Base-by-base conservation (phyloP, 2,113 vertebrate species). In the Sminthopsis crassicaudata region DNA sequence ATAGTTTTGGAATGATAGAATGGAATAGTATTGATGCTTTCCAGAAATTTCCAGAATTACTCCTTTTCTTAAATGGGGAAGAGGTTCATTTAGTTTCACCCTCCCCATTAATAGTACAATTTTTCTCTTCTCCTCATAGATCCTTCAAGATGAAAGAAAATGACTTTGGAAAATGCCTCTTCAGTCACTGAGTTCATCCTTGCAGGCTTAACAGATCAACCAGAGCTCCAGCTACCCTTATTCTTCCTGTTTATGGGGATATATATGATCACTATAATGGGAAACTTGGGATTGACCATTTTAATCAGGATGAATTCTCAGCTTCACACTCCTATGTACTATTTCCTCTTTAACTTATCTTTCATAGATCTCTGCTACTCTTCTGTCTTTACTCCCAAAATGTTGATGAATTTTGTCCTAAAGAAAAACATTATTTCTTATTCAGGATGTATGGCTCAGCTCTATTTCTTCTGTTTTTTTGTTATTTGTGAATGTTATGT, bases 311-410 rank as follows among this genome's bases (percentile, higher is more conserved):
- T 96, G 53, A 96, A 93, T 93, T 90, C 95, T 25, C 94, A 55
- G 2, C 97, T 97, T 94, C 94, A 96, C 14, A 96, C 94, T 2
- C 96, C 97, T 12, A 96, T 97, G 96, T 97, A 95, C 42, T 96
- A 96, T 90, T 97, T 97, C 30, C 96, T 97, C 36, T 96, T 96
- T 90, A 97, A 97, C 36, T 96, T 98, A 57, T 96, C 95, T 53
- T 92, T 96, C 89, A 94, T 95, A 93, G 95, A 96, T 93, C 55
- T 98, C 53, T 96, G 93, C 55, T 96, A 97, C 25, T 96, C 96
- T 51, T 96, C 84, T 48, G 93, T 97, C 16, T 96, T 96, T 90
- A 97, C 93, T 2, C 97, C 95, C 8, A 96, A 98, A 96, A 96
- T 97, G 91, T 48, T 97, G 57, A 95, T 27, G 46, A 90, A 46